Conservation (phyloP, 2,797 vertebrate genomes). For the Channallabes apus region DNA sequence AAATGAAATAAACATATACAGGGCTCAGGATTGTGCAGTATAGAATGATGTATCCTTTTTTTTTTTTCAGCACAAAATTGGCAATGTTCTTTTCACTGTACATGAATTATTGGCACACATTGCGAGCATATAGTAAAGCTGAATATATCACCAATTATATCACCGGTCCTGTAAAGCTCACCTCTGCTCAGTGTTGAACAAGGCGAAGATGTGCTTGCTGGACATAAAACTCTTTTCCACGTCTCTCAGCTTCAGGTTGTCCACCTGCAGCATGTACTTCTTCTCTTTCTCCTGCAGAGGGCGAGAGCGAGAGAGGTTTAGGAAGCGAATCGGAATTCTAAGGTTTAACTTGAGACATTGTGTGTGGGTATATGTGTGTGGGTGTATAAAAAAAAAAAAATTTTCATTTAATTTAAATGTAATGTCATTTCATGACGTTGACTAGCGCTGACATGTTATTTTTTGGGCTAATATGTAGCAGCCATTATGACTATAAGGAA, state of each 20-base stretch:
- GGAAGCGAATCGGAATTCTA: not conserved
- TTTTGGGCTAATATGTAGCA: not conserved
- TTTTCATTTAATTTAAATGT: slow-evolving; percentile 5
- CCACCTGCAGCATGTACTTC: slow-evolving; percentile 98
- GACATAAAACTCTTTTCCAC: slow-evolving; percentile 98
- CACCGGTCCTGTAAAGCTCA: slow-evolving; percentile 52
- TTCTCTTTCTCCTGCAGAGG: slow-evolving; percentile 96
- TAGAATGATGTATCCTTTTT: too few relatives aligned
- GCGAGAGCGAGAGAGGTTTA: slow-evolving; percentile 50
- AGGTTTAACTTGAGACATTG: not conserved
- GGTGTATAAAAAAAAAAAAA: not conserved
- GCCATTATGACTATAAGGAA: not conserved
- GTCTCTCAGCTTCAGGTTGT: slow-evolving; percentile 94
- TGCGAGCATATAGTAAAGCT: not conserved
- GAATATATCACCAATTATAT: not conserved
- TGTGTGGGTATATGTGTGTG: too few relatives aligned
- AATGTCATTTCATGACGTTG: slow-evolving; percentile 6
- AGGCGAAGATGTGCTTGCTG: slow-evolving; percentile 97
- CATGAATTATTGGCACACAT: not conserved
- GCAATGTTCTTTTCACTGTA: not conserved
- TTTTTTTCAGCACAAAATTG: too few relatives aligned
- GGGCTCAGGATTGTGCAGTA: too few relatives aligned
- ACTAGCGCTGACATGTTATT: slow-evolving; percentile 2
- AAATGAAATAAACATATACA: too few relatives aligned
- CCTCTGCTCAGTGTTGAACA: slow-evolving; percentile 99